Conservation (phyloP, 2,888 invertebrate species). For the Eudasyphora cyanicolor region DNA sequence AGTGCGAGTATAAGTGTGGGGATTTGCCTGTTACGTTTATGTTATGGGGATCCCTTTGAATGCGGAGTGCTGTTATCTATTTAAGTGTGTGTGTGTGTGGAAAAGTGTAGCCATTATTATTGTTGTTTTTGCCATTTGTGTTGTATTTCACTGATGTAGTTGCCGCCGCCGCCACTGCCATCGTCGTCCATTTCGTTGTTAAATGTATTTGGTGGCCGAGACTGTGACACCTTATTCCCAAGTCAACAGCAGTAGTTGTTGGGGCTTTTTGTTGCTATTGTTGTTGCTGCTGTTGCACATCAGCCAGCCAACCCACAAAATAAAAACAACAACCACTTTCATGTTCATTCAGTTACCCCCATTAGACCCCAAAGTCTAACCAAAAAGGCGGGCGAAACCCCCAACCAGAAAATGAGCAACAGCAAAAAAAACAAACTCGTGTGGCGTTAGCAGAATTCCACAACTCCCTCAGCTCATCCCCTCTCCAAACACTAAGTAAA, state of each 20-base stretch:
- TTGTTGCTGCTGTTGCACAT: constrained; percentile 32
- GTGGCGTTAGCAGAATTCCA: background rate
- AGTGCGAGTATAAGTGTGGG: background rate
- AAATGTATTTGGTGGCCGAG: constrained; percentile 61
- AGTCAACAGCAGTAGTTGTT: constrained; percentile 75
- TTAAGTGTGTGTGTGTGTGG: background rate
- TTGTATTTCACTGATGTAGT: background rate
- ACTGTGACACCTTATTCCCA: constrained; percentile 78
- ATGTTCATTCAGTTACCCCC: constrained; percentile 58
- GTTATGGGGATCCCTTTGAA: background rate
- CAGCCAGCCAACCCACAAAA: constrained; percentile 56
- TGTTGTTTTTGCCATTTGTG: background rate
- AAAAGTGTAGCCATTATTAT: too few relatives aligned
- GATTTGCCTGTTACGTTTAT: background rate
- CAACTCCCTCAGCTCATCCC: background rate
- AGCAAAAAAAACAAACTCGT: constrained; percentile 13
- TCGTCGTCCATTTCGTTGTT: constrained; percentile 41
- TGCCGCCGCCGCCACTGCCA: constrained; percentile 1
- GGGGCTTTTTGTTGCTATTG: constrained; percentile 21
- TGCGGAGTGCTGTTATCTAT: background rate
- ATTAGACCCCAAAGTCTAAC: constrained; percentile 52
- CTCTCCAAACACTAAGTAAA: background rate
- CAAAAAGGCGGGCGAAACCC: background rate
- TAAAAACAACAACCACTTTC: constrained; percentile 48
- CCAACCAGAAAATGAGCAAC: constrained; percentile 17